Evolutionary conservation across 2,888 invertebrate species (phyloP).

Genomic region (Eristalinus sepulchralis): DNA sequence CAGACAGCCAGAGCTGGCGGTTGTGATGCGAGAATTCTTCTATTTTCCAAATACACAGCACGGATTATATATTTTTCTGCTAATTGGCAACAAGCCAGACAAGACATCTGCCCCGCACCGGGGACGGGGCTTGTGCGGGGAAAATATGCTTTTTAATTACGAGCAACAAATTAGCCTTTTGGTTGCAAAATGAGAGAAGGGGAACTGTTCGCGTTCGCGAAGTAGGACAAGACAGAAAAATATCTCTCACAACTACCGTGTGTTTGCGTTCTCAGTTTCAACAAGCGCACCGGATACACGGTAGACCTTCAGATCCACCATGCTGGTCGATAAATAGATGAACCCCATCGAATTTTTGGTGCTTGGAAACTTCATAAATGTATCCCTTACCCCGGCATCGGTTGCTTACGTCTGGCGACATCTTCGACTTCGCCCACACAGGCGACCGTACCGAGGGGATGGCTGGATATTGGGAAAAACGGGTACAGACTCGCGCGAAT

Average conservation of each 20-base stretch:
- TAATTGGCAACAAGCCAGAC: slow-evolving; percentile 32
- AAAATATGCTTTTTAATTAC: slow-evolving; percentile 35
- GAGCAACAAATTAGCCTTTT: slow-evolving; percentile 14
- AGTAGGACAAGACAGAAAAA: slow-evolving; percentile 4
- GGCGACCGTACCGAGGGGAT: neutral
- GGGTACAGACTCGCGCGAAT: neutral
- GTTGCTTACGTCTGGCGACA: too few relatives aligned
- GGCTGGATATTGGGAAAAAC: neutral
- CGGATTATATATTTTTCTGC: neutral
- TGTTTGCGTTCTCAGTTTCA: neutral
- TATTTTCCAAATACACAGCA: neutral
- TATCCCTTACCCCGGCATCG: neutral
- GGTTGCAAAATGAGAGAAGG: slow-evolving; percentile 5
- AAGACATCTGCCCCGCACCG: neutral
- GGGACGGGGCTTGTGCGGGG: neutral
- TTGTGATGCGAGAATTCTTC: neutral
- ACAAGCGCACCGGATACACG: neutral
- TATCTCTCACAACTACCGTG: neutral
- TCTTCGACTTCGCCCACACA: neutral
- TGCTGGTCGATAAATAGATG: neutral
- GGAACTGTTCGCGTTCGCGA: neutral
- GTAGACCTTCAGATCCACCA: neutral
- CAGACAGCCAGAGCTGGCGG: neutral
- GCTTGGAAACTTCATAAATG: neutral
- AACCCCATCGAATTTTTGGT: neutral